phyloP scores from a whole-genome alignment of 2,113 vertebrate species.

The Nibea coibor region DNA sequence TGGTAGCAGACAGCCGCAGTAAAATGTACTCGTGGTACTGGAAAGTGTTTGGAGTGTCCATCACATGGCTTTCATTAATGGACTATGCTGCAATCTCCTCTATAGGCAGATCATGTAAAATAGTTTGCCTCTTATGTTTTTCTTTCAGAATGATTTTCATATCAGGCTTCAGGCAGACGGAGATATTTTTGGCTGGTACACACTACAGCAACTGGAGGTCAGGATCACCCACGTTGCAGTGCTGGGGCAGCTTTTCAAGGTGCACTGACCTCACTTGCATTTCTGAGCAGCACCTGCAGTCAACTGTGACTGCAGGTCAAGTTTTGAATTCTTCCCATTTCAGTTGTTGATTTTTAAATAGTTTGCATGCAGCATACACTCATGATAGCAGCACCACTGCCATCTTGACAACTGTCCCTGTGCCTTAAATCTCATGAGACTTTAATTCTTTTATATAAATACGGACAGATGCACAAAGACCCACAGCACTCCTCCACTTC shows the following conservation, averaged over 20 bases:
- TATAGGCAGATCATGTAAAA: conserved; percentile 37
- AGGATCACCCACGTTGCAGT: conserved; percentile 32
- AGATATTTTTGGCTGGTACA: neutral
- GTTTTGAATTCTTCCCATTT: conserved; percentile 23
- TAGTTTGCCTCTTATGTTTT: conserved; percentile 20
- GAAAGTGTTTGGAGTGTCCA: conserved; percentile 29
- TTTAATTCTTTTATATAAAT: conserved; percentile 2
- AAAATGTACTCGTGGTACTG: neutral
- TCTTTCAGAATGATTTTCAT: conserved; percentile 28
- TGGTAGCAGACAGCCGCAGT: conserved; percentile 1
- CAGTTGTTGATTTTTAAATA: neutral
- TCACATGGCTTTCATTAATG: conserved; percentile 12
- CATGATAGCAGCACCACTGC: neutral
- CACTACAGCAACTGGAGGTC: neutral
- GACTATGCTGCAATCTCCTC: conserved; percentile 4
- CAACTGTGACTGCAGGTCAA: neutral
- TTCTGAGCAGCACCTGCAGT: conserved; percentile 38
- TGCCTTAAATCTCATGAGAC: conserved; percentile 34
- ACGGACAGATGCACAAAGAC: neutral
- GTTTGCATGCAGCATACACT: conserved; percentile 15
- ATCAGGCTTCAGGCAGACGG: neutral
- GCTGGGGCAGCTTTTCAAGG: conserved; percentile 23
- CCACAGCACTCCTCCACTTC: neutral
- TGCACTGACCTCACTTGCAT: conserved; percentile 20
- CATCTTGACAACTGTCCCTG: conserved; percentile 21